Percentiles rank a stretch among this genome's conserved stretches.
Conservation (phyloP, 2,888 invertebrate genomes). For the Ethmia dodecea region DNA sequence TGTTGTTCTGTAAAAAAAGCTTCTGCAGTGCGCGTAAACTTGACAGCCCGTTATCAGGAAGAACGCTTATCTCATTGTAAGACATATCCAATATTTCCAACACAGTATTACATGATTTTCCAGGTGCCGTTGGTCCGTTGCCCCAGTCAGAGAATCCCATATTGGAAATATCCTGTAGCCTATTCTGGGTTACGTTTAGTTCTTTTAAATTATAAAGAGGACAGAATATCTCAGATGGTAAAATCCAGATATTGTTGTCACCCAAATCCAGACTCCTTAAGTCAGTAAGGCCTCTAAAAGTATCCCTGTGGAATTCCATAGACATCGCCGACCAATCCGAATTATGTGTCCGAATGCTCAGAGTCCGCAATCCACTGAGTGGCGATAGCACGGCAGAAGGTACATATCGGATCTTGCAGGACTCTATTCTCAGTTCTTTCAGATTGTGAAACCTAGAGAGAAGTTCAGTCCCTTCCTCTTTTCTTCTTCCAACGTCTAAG, state of each 20-base stretch:
- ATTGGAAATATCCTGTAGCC: conserved; percentile 86
- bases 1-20: conserved; percentile 86
- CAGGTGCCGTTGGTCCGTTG: conserved; percentile 80
- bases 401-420: conserved; percentile 86
- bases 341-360: conserved; percentile 85
- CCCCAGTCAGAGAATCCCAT: conserved; percentile 87
- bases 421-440: conserved; percentile 83
- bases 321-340: conserved; percentile 89
- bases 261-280: conserved; percentile 83
- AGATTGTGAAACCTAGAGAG: conserved; percentile 80
- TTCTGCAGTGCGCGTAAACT: conserved; percentile 83
- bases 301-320: conserved; percentile 84
- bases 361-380: conserved; percentile 80
- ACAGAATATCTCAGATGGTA: conserved; percentile 85
- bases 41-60: conserved; percentile 84
- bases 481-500: conserved; percentile 75
- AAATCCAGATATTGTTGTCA: conserved; percentile 86
- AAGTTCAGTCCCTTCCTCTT: conserved; percentile 75
- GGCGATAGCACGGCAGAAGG: conserved; percentile 83
- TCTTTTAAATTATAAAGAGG: conserved; percentile 82
- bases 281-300: conserved; percentile 82
- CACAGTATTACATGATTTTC: conserved; percentile 83
- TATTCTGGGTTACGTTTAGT: conserved; percentile 86
- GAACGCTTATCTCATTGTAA: conserved; percentile 82
- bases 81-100: conserved; percentile 85